Base-by-base conservation (phyloP, 2,797 vertebrate species). In the Brotula barbata region DNA sequence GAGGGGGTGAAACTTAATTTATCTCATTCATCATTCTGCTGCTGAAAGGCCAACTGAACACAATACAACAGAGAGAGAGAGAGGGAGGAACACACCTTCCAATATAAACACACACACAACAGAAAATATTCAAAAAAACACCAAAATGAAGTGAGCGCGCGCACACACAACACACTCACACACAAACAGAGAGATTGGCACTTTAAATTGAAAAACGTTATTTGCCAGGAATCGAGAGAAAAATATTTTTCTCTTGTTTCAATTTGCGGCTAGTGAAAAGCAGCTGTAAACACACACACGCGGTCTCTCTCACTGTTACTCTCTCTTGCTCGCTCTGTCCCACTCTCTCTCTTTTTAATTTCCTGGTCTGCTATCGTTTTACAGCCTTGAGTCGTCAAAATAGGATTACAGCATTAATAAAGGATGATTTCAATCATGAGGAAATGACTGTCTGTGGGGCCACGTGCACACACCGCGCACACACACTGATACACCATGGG, bases 361-460 rank as follows among this genome's bases (percentile, higher is more conserved):
- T 88, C 81, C 87, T 86, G 86, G 59, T 65, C 68, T 65, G 77
- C 55, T 88, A 81, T 88, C 82, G 22, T 75, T 85, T 81, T 85
- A 82, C 85, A 80, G 50, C 59, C 58, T 58, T 58, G 72, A 76
- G 53, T 69, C 64, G 77, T 87, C 79, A 85, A 87, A 86, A 84
- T 78, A 86, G 86, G 87, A 88, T 85, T 85, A 87, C 36, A 64
- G 56, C 48, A 37, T 82, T 87, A 90, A 83, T 85, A 81, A 89
- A 81, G 75, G 72, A 49, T 68, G 69, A 78, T 76, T 84, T 74
- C 68, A 58, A 73, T 71, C 73, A 31, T 57, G 52, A 64, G 63
- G 76, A 79, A 74, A 74, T 64, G 51, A 75, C 34, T 65, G 22
- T 39, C 20, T 37, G 33, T 25, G 12, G 52, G 51, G 41, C 59